Base-by-base conservation (phyloP, 2,113 vertebrate species). In the Embiotoca jacksoni region DNA sequence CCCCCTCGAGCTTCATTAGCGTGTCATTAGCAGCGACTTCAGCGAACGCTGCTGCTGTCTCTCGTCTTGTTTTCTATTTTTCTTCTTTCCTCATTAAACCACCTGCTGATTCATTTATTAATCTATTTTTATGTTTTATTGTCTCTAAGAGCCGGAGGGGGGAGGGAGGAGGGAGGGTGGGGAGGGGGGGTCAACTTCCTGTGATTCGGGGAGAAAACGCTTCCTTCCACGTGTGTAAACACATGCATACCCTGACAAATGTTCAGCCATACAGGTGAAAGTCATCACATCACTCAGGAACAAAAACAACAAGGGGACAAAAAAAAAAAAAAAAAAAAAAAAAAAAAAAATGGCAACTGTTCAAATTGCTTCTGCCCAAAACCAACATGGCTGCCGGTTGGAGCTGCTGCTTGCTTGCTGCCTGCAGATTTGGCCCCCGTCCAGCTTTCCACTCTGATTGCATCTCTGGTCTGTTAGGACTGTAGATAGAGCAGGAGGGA, bases 1-100 rank as follows among this genome's bases (percentile, higher is more conserved):
- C 83, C 86, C 73, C 75, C 78, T 52, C 1, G 44, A 82, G 82
- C 86, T 87, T 89, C 86, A 90, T 91, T 89, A 90, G 78, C 73
- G 41, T 53, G 80, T 89, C 90, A 89, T 91, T 91, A 90, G 83
- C 71, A 85, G 59, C 44, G 41, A 78, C 72, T 88, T 79, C 62
- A 67, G 50, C 72, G 52, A 82, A 80, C 87, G 82, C 84, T 87
- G 90, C 61, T 78, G 75, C 81, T 89, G 63, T 84, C 59, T 57
- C n/a, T 68, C 57, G 44, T 56, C 37, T n/a, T 47, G 36, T 32
- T 30, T 31, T 31, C 32, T 30, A 30, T 54, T 30, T 30, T 10
- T 14, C 7, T 46, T 60, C 61, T 57, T 63, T 58, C 58, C 23
- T 46, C 44, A 83, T 77, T 59, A 69, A 57, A 62, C 50, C 74